Evolutionary conservation across 2,888 invertebrate species (phyloP).

Genomic region (Mythimna pallens): DNA sequence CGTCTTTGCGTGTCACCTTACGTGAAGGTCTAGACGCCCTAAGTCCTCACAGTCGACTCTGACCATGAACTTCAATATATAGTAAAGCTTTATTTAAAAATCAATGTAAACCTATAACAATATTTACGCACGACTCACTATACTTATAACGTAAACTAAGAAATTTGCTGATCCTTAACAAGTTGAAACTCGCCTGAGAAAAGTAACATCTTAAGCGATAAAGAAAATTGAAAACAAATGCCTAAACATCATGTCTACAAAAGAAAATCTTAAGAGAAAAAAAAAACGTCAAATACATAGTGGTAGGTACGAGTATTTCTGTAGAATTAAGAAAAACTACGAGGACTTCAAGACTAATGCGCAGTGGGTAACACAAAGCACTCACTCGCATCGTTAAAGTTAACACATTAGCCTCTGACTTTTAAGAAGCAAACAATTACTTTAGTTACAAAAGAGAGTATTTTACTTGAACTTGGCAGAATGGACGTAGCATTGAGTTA

Average conservation of each 20-base stretch:
- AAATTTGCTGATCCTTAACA: constrained; percentile 15
- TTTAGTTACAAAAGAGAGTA: constrained; percentile 32
- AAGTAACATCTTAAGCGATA: constrained; percentile 8
- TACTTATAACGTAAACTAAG: neutral
- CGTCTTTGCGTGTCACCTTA: constrained; percentile 10
- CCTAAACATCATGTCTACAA: constrained; percentile 17
- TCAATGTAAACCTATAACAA: constrained; percentile 1
- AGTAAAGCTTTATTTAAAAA: neutral
- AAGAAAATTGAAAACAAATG: constrained; percentile 21
- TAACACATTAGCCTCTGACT: constrained; percentile 33
- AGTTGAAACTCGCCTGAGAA: neutral
- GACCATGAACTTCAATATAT: constrained; percentile 42
- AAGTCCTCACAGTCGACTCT: constrained; percentile 6
- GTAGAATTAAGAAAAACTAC: constrained; percentile 35
- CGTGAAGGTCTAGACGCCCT: constrained; percentile 33
- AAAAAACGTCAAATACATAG: constrained; percentile 10
- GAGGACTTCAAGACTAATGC: neutral
- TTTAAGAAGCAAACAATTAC: constrained; percentile 53
- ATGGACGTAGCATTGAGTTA: constrained; percentile 53
- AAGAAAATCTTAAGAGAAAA: constrained; percentile 14
- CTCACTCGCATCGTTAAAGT: constrained; percentile 30
- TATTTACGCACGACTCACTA: neutral
- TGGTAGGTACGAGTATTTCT: constrained; percentile 2
- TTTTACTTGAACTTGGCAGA: constrained; percentile 62
- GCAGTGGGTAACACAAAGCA: constrained; percentile 10